Evolutionary conservation across 92 coral and sea anemone species (phyloP).

Genomic region (Porites cylindrica): DNA sequence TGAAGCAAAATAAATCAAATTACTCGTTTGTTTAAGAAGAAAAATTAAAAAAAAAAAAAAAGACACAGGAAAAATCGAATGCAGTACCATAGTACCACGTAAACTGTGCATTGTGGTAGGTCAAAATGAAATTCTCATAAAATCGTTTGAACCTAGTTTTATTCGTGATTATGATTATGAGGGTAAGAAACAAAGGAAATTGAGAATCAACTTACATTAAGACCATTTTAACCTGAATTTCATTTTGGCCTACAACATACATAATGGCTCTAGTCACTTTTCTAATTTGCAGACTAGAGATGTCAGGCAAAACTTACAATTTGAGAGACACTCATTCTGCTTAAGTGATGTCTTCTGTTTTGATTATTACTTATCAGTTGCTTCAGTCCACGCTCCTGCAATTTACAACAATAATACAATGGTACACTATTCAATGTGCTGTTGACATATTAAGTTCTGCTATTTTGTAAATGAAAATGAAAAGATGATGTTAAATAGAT

Average conservation of each 20-base stretch:
- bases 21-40: background rate
- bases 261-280: background rate
- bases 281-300: background rate
- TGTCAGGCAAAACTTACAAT: constrained; percentile 50
- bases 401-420: background rate
- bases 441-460: too few relatives aligned
- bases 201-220: too few relatives aligned
- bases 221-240: background rate
- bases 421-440: too few relatives aligned
- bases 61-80: background rate
- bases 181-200: too few relatives aligned
- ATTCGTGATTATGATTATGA: too few relatives aligned
- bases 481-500: too few relatives aligned
- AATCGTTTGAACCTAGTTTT: too few relatives aligned
- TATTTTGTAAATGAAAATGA: too few relatives aligned
- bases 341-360: constrained; percentile 66
- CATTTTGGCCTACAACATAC: background rate
- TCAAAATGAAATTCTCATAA: too few relatives aligned
- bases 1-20: constrained; percentile 1
- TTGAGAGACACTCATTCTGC: constrained; percentile 57
- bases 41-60: background rate
- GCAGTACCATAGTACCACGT: too few relatives aligned
- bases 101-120: too few relatives aligned
- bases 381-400: constrained; percentile 74
- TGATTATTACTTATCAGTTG: constrained; percentile 52